Evolutionary conservation across 1,140 invertebrate species (phyloP).

Genomic region (Oryctes rhinoceros): DNA sequence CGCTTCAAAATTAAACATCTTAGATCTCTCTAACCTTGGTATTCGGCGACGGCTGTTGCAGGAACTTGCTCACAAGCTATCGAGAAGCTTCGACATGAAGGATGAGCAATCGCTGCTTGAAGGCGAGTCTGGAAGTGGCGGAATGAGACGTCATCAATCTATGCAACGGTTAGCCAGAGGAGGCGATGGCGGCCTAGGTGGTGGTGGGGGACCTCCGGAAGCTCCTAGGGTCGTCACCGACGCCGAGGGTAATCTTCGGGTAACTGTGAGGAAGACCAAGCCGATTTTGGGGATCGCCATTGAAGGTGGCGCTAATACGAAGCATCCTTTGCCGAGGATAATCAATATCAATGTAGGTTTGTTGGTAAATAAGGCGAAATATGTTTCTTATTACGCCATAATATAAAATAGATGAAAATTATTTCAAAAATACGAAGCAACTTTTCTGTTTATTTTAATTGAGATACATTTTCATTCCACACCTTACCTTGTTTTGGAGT

Average conservation of each 20-base stretch:
- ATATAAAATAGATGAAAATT: too few species aligned
- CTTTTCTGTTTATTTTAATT: too few species aligned
- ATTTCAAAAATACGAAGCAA: too few species aligned
- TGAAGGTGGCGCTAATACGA: conserved; percentile 94
- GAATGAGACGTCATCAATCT: conserved; percentile 70
- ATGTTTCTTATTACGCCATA: background rate
- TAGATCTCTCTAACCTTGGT: background rate
- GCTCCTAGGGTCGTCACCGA: conserved; percentile 74
- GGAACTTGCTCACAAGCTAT: conserved; percentile 85
- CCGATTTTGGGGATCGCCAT: conserved; percentile 95
- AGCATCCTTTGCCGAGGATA: conserved; percentile 91
- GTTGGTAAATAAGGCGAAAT: background rate
- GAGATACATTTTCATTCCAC: too few species aligned
- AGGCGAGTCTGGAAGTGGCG: conserved; percentile 71
- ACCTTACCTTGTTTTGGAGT: too few species aligned
- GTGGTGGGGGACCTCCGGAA: conserved; percentile 64
- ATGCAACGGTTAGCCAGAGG: conserved; percentile 70
- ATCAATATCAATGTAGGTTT: conserved; percentile 93
- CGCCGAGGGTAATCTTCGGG: conserved; percentile 84
- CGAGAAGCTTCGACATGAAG: conserved; percentile 86
- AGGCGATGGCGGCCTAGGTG: conserved; percentile 56
- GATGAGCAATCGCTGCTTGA: conserved; percentile 77
- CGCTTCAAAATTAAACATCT: too few species aligned
- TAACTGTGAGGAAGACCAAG: conserved; percentile 90
- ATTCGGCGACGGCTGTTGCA: conserved; percentile 58